Evolutionary conservation across 2,888 invertebrate species (phyloP), one percentile per base, ranked within the genome.

Genomic region (Phengaris arion): DNA sequence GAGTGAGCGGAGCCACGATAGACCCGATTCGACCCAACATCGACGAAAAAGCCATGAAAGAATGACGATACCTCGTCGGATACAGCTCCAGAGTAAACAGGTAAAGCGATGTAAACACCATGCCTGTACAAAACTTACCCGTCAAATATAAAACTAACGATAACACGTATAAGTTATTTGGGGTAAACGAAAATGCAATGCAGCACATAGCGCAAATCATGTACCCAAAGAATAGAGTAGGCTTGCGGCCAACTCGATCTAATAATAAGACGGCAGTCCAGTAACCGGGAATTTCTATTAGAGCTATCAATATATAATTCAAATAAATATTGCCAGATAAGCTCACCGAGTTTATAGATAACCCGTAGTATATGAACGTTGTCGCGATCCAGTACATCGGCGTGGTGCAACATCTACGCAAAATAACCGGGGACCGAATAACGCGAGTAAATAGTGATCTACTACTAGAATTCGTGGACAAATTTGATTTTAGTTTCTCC

Each of bases 321-420:
- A 96, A 83, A 85, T 97, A 96, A 85, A 96, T 96, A 85, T 97
- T 95, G 6, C 97, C 97, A 68, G 95, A 94, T 78, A 97, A 89
- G 69, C 95, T 94, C 6, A 97, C 96, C 0, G 97, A 96, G 87
- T 96, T 97, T 74, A 97, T 92, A 13, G 96, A 96, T 76, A 97
- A 88, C 0, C 97, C 97, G 81, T 97, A 97, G 85, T 96, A 97
- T 74, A 97, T 95, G 79, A 97, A 95, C 0, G 96, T 96, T 80
- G 96, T 96, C 1, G 96, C 95, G 72, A 96, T 95, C 97, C 97
- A 97, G 86, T 96, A 95, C 77, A 96, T 92, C n/a, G 96, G 96
- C 77, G 96, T 96, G 64, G 95, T 95, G 68, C 95, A 85, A 81
- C 96, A 91, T 78, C 96, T 91, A n/a, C 94, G 86, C 22, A 95